A percentile compares a stretch with the other conserved stretches of the same genome.
These are phyloP conservation scores for Caenorhabditis brenneri DNA, from an alignment of 1,140 invertebrate genomes.

Conservation along the genomic window DNA sequence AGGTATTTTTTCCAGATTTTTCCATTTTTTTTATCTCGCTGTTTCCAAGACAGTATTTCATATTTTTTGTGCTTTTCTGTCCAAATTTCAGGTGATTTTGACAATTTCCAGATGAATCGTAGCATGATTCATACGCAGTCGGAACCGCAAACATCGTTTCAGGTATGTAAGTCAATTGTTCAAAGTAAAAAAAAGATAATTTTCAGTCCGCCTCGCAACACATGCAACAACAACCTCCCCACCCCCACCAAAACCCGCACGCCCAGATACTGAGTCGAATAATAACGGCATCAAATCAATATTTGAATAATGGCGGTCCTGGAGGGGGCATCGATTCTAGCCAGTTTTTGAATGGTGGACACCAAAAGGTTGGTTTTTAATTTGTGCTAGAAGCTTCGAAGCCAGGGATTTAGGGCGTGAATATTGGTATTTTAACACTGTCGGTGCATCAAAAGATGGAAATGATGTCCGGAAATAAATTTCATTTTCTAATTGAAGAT, in stretches of 20 bases:
- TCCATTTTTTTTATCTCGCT: too few relatives aligned
- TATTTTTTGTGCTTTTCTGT: too few relatives aligned
- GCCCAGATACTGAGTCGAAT: background rate
- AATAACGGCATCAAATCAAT: background rate
- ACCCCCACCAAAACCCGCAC: background rate
- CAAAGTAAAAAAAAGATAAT: too few relatives aligned
- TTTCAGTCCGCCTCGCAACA: background rate
- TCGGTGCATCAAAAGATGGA: too few relatives aligned
- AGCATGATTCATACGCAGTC: constrained; percentile 19
- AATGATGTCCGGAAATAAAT: too few relatives aligned
- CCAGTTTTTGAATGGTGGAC: background rate
- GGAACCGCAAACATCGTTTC: constrained; percentile 25
- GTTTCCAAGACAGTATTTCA: too few relatives aligned
- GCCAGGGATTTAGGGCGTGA: background rate
- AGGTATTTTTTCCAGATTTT: too few relatives aligned
- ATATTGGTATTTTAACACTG: too few relatives aligned
- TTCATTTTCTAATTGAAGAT: too few relatives aligned
- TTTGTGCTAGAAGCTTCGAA: too few relatives aligned
- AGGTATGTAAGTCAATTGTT: too few relatives aligned
- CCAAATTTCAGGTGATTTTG: background rate
- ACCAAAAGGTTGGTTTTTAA: background rate
- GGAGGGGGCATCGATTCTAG: too few relatives aligned
- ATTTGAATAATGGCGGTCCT: background rate
- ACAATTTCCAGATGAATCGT: constrained; percentile 10
- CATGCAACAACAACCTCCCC: background rate